Percentiles rank a stretch among this genome's conserved stretches.
Evolutionary conservation across 2,113 vertebrate genomes (phyloP).

Genomic region (Nansenia antarctica): DNA sequence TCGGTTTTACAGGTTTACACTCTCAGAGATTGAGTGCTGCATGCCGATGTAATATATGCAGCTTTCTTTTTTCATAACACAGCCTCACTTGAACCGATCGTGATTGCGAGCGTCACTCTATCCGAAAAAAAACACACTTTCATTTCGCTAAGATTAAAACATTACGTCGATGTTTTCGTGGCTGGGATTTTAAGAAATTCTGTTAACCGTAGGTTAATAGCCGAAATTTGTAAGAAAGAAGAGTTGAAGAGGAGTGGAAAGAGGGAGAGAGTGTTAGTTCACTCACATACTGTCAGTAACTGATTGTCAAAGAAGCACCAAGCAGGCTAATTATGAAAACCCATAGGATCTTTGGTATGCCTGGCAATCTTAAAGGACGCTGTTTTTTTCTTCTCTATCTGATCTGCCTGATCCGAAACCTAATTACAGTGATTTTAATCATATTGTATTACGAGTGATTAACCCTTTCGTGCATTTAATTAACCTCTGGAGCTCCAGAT

Average conservation of each 20-base stretch:
- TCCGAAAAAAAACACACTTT: constrained; percentile 23
- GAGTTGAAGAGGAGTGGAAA: background rate
- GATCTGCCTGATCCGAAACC: constrained; percentile 66
- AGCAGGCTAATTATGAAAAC: background rate
- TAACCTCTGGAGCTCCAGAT: constrained; percentile 70
- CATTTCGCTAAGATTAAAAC: constrained; percentile 27
- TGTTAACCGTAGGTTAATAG: background rate
- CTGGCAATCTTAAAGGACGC: constrained; percentile 35
- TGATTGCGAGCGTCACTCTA: constrained; percentile 11
- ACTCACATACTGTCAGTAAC: background rate
- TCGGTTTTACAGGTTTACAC: constrained; percentile 26
- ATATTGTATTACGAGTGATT: constrained; percentile 75
- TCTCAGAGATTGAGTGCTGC: constrained; percentile 19
- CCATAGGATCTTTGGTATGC: background rate
- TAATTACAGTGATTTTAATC: constrained; percentile 77
- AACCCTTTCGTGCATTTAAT: constrained; percentile 77
- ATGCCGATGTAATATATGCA: constrained; percentile 30
- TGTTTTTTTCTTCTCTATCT: constrained; percentile 33
- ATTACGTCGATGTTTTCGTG: background rate
- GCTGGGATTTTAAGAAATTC: constrained; percentile 26
- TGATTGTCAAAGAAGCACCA: no score
- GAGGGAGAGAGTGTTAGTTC: background rate
- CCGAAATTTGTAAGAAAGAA: background rate
- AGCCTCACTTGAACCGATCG: constrained; percentile 40
- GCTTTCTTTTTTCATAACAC: constrained; percentile 42